Evolutionary conservation across 1,140 invertebrate genomes (phyloP).

Genomic region (Eciton burchellii): DNA sequence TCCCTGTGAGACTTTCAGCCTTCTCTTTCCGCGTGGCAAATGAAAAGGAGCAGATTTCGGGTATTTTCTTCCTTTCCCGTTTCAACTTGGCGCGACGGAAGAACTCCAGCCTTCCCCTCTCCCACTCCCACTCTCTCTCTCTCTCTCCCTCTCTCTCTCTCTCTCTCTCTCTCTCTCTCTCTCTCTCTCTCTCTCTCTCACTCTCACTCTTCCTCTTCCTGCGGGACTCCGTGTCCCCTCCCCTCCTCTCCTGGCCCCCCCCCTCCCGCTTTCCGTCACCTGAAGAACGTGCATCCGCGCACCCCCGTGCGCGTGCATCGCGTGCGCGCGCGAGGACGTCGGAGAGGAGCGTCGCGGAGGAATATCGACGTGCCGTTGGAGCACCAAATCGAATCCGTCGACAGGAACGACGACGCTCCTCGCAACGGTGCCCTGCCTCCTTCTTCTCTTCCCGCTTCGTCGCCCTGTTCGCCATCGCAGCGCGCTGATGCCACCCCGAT

Average conservation of each 20-base stretch:
- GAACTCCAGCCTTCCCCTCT: neutral
- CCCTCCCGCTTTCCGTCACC: too few relatives aligned
- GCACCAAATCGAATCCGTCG: conserved; percentile 58
- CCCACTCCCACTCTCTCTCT: neutral
- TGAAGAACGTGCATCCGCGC: conserved; percentile 36
- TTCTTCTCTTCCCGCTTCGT: conserved; percentile 12
- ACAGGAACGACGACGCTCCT: conserved; percentile 39
- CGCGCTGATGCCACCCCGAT: conserved; percentile 20
- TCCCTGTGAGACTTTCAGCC: neutral
- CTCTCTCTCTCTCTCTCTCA: too few relatives aligned
- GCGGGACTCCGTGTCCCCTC: conserved; percentile 6
- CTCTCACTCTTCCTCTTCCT: conserved; percentile 17
- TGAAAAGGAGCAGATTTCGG: conserved; percentile 1
- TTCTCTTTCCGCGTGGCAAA: conserved; percentile 5
- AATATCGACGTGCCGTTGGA: conserved; percentile 50
- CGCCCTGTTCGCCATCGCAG: conserved; percentile 30
- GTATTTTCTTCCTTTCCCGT: conserved; percentile 13
- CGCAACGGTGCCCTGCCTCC: neutral
- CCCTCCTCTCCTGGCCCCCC: too few relatives aligned
- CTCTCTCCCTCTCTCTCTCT: neutral
- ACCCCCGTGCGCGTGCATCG: conserved; percentile 39
- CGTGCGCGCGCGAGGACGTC: conserved; percentile 29
- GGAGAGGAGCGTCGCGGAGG: conserved; percentile 47
- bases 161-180: neutral
- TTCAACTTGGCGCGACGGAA: neutral